Percentiles rank a stretch among this genome's conserved stretches.
Conservation (phyloP, 2,113 vertebrate genomes). For the Petroica traversi region DNA sequence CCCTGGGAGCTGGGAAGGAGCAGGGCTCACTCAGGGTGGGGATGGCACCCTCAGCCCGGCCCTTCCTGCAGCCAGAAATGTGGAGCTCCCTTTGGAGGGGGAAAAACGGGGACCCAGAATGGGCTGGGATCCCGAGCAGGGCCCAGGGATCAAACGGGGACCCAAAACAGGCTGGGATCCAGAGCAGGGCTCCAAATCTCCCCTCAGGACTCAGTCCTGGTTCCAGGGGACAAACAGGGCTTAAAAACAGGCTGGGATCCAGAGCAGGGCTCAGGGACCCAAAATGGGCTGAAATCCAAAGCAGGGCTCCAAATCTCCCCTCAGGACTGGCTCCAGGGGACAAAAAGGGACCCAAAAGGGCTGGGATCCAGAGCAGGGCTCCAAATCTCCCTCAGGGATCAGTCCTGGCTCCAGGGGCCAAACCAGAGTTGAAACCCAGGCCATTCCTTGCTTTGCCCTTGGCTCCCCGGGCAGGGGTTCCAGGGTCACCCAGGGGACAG, state of each 20-base stretch:
- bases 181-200: background rate
- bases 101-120: rapidly evolving
- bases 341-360: rapidly evolving
- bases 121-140: background rate
- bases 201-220: background rate
- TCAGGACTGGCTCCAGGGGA: too few species aligned
- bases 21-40: rapidly evolving
- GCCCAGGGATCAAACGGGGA: background rate
- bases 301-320: too few species aligned
- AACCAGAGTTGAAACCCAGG: background rate
- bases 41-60: background rate
- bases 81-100: rapidly evolving
- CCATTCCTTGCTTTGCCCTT: rapidly evolving
- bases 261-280: background rate
- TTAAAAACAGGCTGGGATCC: rapidly evolving
- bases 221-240: background rate
- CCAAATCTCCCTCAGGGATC: background rate
- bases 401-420: background rate
- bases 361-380: background rate
- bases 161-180: rapidly evolving
- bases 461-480: background rate
- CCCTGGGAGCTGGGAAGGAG: background rate
- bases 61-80: background rate
- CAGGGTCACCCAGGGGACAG: background rate
- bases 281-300: rapidly evolving